Evolutionary conservation across 2,888 invertebrate species (phyloP).

Genomic region (Cetonia aurata): DNA sequence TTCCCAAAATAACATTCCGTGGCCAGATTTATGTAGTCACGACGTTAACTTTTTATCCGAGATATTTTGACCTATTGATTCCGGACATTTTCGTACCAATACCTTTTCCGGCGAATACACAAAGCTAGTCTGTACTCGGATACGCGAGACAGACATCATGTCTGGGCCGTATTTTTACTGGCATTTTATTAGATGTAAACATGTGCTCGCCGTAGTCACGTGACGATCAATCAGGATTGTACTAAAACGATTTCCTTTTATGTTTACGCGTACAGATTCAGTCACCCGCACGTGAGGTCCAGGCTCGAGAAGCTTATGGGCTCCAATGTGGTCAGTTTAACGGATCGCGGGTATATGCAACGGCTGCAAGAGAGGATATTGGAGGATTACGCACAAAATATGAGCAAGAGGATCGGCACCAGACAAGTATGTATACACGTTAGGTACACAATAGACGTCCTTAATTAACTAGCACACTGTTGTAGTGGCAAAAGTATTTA

Average conservation of each 20-base stretch:
- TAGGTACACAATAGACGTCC: neutral
- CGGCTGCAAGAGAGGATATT: slow-evolving; percentile 74
- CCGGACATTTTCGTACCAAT: slow-evolving; percentile 22
- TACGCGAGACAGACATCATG: slow-evolving; percentile 27
- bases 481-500: neutral
- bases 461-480: neutral
- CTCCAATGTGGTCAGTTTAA: slow-evolving; percentile 75
- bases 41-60: slow-evolving; percentile 24
- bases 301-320: slow-evolving; percentile 80
- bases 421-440: slow-evolving; percentile 71
- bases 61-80: slow-evolving; percentile 31
- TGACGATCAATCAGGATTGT: slow-evolving; percentile 4
- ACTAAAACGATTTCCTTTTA: neutral
- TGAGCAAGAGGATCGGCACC: slow-evolving; percentile 73
- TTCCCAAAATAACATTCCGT: slow-evolving; percentile 15
- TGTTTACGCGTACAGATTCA: slow-evolving; percentile 68
- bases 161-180: slow-evolving; percentile 21
- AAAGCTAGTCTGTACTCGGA: slow-evolving; percentile 31
- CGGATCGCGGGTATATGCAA: slow-evolving; percentile 78
- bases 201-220: slow-evolving; percentile 5
- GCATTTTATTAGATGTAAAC: slow-evolving; percentile 13
- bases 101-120: neutral
- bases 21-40: slow-evolving; percentile 27
- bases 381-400: slow-evolving; percentile 74
- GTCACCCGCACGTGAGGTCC: slow-evolving; percentile 74